Percentiles rank a stretch among this genome's conserved stretches.
Conservation (phyloP, 2,113 vertebrate genomes). For the Bos javanicus region DNA sequence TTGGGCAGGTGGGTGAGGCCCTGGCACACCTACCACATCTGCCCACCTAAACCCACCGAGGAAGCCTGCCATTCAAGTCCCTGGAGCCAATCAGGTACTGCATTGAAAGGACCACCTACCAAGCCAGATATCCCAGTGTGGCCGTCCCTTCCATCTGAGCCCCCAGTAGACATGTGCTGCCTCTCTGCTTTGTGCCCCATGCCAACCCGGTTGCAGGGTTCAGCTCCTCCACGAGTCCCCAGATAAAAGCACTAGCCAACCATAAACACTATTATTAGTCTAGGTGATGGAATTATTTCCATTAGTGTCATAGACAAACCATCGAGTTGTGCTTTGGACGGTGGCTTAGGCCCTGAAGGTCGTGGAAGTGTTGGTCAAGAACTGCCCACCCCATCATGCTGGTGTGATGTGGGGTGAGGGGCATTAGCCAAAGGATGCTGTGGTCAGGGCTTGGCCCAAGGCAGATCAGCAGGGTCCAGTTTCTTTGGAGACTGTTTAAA, state of each 20-base stretch:
- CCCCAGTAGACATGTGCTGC: fast-evolving
- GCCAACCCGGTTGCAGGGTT: neutral
- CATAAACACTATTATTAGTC: neutral
- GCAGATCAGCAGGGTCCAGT: neutral
- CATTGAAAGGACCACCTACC: neutral
- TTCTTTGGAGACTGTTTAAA: neutral
- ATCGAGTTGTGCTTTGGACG: neutral
- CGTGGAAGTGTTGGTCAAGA: neutral
- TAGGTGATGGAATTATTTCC: neutral
- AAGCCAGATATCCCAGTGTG: neutral
- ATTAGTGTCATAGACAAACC: neutral
- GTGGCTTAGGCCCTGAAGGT: neutral
- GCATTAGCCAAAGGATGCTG: neutral
- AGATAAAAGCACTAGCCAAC: neutral
- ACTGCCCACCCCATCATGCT: neutral
- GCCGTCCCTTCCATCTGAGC: neutral
- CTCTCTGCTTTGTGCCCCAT: neutral
- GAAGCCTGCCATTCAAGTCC: neutral
- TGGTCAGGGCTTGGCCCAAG: neutral
- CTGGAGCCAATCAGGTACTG: neutral
- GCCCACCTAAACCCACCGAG: neutral
- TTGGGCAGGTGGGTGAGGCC: neutral
- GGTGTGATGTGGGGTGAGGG: neutral
- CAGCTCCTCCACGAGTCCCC: neutral
- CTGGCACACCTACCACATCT: neutral